phyloP scores from a whole-genome alignment of 2,797 vertebrate genomes.

The Gorsachius magnificus region DNA sequence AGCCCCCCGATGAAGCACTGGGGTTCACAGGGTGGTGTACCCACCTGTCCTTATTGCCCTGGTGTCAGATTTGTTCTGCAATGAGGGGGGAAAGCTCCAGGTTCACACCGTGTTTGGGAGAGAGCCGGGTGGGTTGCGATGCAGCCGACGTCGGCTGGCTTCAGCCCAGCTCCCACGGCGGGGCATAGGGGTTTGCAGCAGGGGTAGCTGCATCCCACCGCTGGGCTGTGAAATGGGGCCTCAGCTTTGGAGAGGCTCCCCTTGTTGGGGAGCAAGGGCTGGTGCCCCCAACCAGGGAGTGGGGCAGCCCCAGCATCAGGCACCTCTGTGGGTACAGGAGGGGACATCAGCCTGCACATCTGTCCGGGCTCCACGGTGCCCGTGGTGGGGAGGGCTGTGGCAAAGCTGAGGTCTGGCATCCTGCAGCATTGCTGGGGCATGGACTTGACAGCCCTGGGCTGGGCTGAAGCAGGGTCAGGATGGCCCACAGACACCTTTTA shows the following conservation, averaged over 20 bases:
- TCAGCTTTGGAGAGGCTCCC: background rate
- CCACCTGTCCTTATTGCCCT: background rate
- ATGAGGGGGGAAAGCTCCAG: background rate
- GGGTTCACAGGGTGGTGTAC: background rate
- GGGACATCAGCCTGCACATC: background rate
- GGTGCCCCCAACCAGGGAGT: background rate
- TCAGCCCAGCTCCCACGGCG: fast-evolving
- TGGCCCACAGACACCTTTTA: background rate
- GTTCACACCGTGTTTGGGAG: background rate
- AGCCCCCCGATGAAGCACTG: background rate
- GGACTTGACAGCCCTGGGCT: background rate
- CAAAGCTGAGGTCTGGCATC: background rate
- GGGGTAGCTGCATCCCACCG: background rate
- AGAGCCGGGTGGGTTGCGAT: fast-evolving
- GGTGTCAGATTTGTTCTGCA: background rate
- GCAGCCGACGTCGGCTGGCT: fast-evolving
- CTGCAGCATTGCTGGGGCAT: background rate
- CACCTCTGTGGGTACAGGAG: background rate
- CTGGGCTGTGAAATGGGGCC: background rate
- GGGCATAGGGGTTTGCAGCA: background rate
- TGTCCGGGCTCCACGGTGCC: fast-evolving
- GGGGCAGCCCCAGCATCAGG: background rate
- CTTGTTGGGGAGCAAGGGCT: background rate
- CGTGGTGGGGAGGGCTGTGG: background rate
- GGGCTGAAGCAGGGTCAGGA: background rate